phyloP scores from a whole-genome alignment of 2,113 vertebrate species.

The Etia nguti region DNA sequence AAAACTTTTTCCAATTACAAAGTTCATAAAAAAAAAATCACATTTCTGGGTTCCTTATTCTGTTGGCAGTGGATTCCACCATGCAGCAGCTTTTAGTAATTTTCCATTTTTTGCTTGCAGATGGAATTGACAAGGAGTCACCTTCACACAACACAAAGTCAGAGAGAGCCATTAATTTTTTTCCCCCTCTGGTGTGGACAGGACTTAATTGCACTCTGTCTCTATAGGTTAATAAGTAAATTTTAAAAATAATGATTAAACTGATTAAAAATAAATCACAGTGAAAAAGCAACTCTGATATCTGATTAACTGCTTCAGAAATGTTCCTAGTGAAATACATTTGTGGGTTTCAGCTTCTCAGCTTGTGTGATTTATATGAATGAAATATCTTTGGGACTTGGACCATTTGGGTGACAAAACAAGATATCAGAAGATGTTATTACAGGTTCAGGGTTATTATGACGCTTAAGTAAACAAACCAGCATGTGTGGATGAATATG shows the following conservation, averaged over 20 bases:
- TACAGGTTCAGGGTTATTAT: not conserved
- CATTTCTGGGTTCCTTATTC: not conserved
- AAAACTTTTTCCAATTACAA: not conserved
- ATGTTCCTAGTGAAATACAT: not conserved
- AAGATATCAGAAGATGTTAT: not conserved
- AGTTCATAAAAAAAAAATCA: not conserved
- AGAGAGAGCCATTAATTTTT: not conserved
- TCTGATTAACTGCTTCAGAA: not conserved
- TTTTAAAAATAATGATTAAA: not conserved
- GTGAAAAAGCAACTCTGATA: not conserved
- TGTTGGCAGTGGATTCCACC: not conserved
- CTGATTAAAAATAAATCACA: not conserved
- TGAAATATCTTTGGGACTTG: not conserved
- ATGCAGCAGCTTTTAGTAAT: not conserved
- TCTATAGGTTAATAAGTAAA: not conserved
- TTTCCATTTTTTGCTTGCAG: not conserved
- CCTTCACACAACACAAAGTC: not conserved
- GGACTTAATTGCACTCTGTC: not conserved
- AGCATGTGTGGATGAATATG: not conserved
- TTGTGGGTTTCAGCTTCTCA: not conserved
- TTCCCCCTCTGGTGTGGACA: not conserved
- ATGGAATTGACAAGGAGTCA: not conserved
- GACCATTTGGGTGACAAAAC: not conserved
- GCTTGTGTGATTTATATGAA: not conserved
- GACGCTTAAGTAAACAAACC: not conserved